A percentile compares a stretch with the other conserved stretches of the same genome.
Conservation (phyloP, 2,113 vertebrate genomes). For the Anoplopoma fimbria region DNA sequence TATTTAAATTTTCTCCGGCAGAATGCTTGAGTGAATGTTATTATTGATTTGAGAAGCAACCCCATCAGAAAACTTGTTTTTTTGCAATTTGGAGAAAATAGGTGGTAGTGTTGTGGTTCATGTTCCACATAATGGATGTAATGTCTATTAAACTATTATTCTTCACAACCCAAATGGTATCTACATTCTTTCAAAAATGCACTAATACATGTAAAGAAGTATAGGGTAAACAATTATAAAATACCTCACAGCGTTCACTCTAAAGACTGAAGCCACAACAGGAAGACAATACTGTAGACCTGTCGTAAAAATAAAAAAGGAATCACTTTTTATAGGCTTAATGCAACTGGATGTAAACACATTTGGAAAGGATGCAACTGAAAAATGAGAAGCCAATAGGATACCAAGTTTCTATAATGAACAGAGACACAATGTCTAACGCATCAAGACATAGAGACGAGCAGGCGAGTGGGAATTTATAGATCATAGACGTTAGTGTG, state of each 20-base stretch:
- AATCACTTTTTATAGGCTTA: neutral
- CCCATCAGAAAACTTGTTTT: conserved; percentile 15
- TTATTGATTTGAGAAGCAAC: conserved; percentile 19
- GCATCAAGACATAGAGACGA: conserved; percentile 19
- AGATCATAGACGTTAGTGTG: conserved; percentile 21
- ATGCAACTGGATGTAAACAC: neutral
- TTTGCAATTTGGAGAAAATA: conserved; percentile 17
- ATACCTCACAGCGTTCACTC: neutral
- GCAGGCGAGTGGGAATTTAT: conserved; percentile 31
- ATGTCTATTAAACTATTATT: conserved; percentile 10
- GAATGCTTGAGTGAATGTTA: conserved; percentile 24
- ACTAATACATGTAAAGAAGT: neutral
- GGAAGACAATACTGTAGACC: neutral
- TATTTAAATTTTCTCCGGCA: conserved; percentile 27
- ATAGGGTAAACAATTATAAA: neutral
- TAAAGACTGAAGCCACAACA: neutral
- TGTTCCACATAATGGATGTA: conserved; percentile 12
- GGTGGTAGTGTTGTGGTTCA: neutral
- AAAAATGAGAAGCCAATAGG: conserved; percentile 6
- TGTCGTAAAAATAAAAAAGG: neutral
- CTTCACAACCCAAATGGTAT: neutral
- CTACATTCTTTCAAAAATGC: neutral
- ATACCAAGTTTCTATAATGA: conserved; percentile 19
- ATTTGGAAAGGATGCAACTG: conserved; percentile 12
- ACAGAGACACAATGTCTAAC: conserved; percentile 9